A percentile compares a stretch with the other conserved stretches of the same genome.
These are phyloP conservation scores for Proteles cristata DNA, from an alignment of 2,113 vertebrate genomes.

Conservation along the genomic window DNA sequence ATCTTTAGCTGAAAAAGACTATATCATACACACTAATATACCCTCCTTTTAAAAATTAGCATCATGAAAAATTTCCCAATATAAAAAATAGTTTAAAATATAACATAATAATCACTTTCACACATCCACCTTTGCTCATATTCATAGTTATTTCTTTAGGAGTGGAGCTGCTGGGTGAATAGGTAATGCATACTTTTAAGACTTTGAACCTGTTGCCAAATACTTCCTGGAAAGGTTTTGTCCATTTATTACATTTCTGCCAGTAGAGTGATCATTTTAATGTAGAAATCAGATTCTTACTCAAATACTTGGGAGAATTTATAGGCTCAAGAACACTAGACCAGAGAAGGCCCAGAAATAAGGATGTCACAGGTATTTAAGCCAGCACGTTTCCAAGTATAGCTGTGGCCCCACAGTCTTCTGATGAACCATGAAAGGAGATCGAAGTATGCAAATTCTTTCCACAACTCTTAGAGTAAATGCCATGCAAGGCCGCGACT, in stretches of 20 bases:
- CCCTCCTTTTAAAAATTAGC: constrained; percentile 24
- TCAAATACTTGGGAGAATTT: background rate
- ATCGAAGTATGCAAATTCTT: background rate
- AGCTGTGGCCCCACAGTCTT: background rate
- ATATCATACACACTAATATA: background rate
- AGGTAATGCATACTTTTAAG: constrained; percentile 5
- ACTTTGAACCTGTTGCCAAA: constrained; percentile 3
- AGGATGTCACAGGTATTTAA: background rate
- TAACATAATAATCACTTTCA: constrained; percentile 8
- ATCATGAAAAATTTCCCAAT: constrained; percentile 11
- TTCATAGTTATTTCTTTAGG: background rate
- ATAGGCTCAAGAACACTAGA: background rate
- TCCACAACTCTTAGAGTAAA: constrained; percentile 36
- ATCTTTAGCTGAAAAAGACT: background rate
- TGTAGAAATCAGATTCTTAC: background rate
- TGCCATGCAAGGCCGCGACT: background rate
- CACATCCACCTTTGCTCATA: constrained; percentile 3
- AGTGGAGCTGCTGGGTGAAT: background rate
- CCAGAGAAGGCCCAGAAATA: background rate
- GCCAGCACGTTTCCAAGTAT: background rate
- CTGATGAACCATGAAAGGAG: background rate
- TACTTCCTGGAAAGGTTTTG: background rate
- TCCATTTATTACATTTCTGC: background rate
- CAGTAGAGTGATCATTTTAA: background rate
- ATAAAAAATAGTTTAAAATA: background rate